Base-by-base conservation (phyloP, 1,140 invertebrate genomes). In the Ephestia elutella region DNA sequence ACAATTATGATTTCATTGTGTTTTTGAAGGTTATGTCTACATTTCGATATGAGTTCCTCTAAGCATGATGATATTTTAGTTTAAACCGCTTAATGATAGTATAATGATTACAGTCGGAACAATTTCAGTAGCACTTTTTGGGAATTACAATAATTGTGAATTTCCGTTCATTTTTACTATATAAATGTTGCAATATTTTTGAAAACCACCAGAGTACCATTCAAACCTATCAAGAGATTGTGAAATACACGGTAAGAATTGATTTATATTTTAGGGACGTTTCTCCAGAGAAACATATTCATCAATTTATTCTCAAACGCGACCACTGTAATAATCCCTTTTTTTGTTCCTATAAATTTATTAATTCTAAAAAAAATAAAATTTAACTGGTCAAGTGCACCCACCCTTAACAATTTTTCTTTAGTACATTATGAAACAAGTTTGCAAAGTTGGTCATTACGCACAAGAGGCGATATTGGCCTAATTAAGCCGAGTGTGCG, bases 101-200 rank as follows among this genome's bases (percentile, higher is more conserved):
- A 25, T 53, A 53, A 53, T 53, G 50, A 53, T 53, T 25, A 53
- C 50, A n/a, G 19, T 53, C 50, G 13, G 9, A 53, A 53, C n/a
- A 53, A 53, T 53, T 53, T 53, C 20, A 25, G 21, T 25, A 2
- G 11, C 20, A 25, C 50, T 25, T 20, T 53, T 53, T 53, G 50
- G 20, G 28, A 13, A 53, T 53, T 53, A 53, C 19, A 25, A 25
- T 53, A 53, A 53, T 53, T 25, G 50, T 53, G 50, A 53, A 53
- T 53, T 53, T 53, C 50, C 50, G 20, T n/a, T 28, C 13, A 25
- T 53, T 25, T 53, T 53, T 44, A 44, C 15, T 53, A 53, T 53
- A 53, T 53, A 53, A 53, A 53, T 53, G 21, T 53, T 53, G 50
- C 50, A 8, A 53, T 25, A 25, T 18, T 53, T 25, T 25, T 20